Evolutionary conservation across 2,113 vertebrate species (phyloP).

Genomic region (Anarrhichthys ocellatus): DNA sequence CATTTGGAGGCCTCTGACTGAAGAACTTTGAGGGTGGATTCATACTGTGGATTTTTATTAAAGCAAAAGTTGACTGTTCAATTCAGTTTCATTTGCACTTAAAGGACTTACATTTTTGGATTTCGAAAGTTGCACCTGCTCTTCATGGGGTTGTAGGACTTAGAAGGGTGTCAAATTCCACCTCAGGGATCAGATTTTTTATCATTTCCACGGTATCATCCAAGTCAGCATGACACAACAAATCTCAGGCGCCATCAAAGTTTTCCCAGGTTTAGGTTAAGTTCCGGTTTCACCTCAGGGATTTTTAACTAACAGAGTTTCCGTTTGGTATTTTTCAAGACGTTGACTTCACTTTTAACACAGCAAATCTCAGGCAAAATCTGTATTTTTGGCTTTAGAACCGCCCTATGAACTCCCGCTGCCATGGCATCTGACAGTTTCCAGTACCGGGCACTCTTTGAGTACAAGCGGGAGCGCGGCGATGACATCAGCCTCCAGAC

Average conservation of each 20-base stretch:
- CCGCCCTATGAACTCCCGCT: slow-evolving; percentile 30
- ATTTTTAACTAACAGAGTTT: slow-evolving; percentile 19
- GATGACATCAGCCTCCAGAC: slow-evolving; percentile 86
- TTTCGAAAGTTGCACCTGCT: neutral
- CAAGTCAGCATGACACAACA: slow-evolving; percentile 24
- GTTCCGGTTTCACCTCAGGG: slow-evolving; percentile 48
- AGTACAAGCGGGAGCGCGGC: slow-evolving; percentile 84
- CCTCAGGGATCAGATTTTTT: slow-evolving; percentile 57
- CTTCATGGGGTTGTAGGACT: neutral
- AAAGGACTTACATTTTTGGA: slow-evolving; percentile 4
- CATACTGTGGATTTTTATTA: slow-evolving; percentile 14
- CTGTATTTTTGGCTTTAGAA: neutral
- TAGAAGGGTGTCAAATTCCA: slow-evolving; percentile 16
- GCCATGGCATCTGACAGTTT: slow-evolving; percentile 85
- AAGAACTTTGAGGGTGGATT: slow-evolving; percentile 7
- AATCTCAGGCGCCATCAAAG: slow-evolving; percentile 38
- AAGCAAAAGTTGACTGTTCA: neutral
- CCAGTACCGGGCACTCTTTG: slow-evolving; percentile 86
- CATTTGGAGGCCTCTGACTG: slow-evolving; percentile 38
- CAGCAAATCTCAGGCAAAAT: slow-evolving; percentile 35
- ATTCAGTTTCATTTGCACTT: neutral
- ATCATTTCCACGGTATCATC: slow-evolving; percentile 13
- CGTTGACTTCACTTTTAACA: neutral
- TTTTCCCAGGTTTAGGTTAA: slow-evolving; percentile 13
- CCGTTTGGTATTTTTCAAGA: neutral